These are phyloP conservation scores for Choristoneura fumiferana DNA, from an alignment of 1,140 invertebrate species.

Conservation along the genomic window DNA sequence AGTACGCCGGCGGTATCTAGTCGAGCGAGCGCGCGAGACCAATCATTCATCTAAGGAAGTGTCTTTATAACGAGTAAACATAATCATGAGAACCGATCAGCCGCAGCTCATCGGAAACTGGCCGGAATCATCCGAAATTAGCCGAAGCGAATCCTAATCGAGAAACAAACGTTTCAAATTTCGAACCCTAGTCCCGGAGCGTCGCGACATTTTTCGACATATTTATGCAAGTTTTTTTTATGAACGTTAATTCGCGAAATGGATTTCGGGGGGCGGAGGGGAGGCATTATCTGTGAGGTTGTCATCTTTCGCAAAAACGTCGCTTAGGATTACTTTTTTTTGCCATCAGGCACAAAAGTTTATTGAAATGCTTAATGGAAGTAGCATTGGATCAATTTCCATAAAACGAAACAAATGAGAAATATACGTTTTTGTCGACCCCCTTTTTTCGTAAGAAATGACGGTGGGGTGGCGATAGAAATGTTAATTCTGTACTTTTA, in stretches of 20 bases:
- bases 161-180: constrained; percentile 30
- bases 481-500: background rate
- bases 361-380: constrained; percentile 19
- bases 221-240: constrained; percentile 47
- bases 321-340: constrained; percentile 12
- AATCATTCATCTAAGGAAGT: too few relatives aligned
- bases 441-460: background rate
- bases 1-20: too few relatives aligned
- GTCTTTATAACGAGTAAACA: too few relatives aligned
- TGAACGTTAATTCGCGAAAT: constrained; percentile 51
- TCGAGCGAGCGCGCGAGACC: too few relatives aligned
- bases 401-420: constrained; percentile 10
- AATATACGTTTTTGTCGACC: background rate
- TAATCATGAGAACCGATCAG: background rate
- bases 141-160: constrained; percentile 41
- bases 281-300: constrained; percentile 23
- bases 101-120: constrained; percentile 17
- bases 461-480: background rate
- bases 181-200: constrained; percentile 33
- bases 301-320: constrained; percentile 29
- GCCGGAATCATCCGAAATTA: constrained; percentile 46
- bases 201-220: constrained; percentile 32
- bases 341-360: constrained; percentile 7
- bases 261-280: constrained; percentile 42
- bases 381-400: constrained; percentile 16